phyloP scores from a whole-genome alignment of 2,888 invertebrate species.

The Rotaria socialis region DNA sequence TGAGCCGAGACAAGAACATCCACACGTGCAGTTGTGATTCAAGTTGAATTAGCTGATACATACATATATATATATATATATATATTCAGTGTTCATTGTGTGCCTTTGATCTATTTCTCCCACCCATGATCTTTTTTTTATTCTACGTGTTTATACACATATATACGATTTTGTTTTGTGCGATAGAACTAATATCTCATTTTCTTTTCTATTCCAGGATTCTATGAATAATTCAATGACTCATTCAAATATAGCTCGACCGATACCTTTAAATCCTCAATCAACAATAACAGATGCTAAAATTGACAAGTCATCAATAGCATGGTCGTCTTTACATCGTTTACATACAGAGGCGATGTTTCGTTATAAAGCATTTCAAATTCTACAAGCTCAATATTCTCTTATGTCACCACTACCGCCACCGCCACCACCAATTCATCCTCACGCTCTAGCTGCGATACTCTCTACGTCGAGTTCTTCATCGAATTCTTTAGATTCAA shows the following conservation, averaged over 20 bases:
- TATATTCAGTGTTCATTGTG: background rate
- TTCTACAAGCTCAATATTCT: background rate
- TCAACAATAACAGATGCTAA: background rate
- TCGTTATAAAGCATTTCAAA: constrained; percentile 24
- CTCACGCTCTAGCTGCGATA: background rate
- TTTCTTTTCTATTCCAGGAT: background rate
- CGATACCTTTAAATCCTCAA: background rate
- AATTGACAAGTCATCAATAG: background rate
- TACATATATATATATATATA: background rate
- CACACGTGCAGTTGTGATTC: constrained; percentile 2
- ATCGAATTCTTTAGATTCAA: background rate
- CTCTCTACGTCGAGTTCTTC: background rate
- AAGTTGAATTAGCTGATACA: background rate
- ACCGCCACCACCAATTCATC: background rate
- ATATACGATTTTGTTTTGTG: no score
- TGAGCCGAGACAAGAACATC: background rate
- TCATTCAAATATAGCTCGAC: background rate
- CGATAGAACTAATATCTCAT: no score
- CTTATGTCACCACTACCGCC: background rate
- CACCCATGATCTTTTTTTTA: background rate
- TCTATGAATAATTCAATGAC: background rate
- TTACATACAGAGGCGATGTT: constrained; percentile 15
- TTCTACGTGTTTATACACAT: no score
- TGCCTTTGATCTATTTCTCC: background rate
- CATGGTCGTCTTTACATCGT: background rate